Percentiles rank a stretch among this genome's conserved stretches.
phyloP scores from a whole-genome alignment of 2,888 invertebrate genomes.

The Neoaliturus tenellus region DNA sequence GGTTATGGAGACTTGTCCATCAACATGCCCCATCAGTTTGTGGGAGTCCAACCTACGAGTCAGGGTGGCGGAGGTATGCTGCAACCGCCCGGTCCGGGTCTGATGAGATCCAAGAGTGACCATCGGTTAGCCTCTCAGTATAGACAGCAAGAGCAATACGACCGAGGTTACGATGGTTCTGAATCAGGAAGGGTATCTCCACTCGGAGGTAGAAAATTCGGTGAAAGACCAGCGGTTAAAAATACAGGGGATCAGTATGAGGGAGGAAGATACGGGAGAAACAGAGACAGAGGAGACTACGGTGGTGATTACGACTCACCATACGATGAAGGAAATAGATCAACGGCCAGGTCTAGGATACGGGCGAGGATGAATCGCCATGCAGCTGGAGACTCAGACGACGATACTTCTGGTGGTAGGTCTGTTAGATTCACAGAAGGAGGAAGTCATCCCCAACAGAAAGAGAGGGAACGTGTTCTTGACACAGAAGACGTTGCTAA shows the following conservation, averaged over 20 bases:
- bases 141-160: conserved; percentile 86
- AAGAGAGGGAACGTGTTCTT: conserved; percentile 80
- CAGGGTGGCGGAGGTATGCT: conserved; percentile 74
- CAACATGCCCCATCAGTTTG: conserved; percentile 78
- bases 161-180: conserved; percentile 75
- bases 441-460: conserved; percentile 71
- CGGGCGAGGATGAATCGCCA: conserved; percentile 82
- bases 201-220: conserved; percentile 86
- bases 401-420: conserved; percentile 74
- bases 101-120: conserved; percentile 96
- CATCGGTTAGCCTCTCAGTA: conserved; percentile 93
- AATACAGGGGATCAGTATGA: conserved; percentile 63
- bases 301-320: conserved; percentile 77
- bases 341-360: conserved; percentile 75
- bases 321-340: conserved; percentile 77
- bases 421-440: conserved; percentile 72
- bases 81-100: conserved; percentile 80
- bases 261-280: conserved; percentile 55
- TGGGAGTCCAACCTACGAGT: conserved; percentile 72
- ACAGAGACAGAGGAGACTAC: conserved; percentile 67
- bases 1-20: conserved; percentile 92
- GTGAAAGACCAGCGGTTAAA: conserved; percentile 73
- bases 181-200: conserved; percentile 73
- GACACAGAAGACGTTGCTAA: conserved; percentile 92
- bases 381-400: conserved; percentile 73